Base-by-base conservation (phyloP, 2,888 invertebrate genomes). In the Drosophila mimica region DNA sequence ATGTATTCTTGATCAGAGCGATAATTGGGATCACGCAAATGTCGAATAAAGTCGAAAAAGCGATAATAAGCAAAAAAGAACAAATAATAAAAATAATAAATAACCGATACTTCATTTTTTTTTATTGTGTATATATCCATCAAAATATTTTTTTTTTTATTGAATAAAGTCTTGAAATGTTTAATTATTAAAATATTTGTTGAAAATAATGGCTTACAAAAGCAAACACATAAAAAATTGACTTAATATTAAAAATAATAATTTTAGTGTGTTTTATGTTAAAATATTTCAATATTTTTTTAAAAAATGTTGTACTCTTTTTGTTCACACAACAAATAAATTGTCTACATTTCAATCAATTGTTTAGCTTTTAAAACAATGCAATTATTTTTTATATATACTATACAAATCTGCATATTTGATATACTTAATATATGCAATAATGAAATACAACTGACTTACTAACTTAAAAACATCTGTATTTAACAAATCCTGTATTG, bases 341-440 rank as follows among this genome's bases (percentile, higher is more conserved):
- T n/a, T n/a, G 4, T n/a, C 11, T 11, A 5, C n/a, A 40, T 20
- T 20, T 20, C 1, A 43, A 13, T 20, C 1, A 43, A 13, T 20
- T 0, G 15, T 34, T 5, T 15, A 15, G 2, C 5, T 34, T 34
- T 34, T 5, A 15, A 15, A 15, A 36, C 3, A 36, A 13, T n/a
- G 4, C 1, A 40, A 40, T n/a, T n/a, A 40, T 11, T 5, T n/a
- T 40, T n/a, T 40, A 40, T 20, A 9, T n/a, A 40, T 40, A 1
- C 5, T 0, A 4, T 9, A 4, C 0, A 4, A 11, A n/a, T 7
- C 6, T 43, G 13, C n/a, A n/a, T n/a, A n/a, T n/a, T n/a, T 8
- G 25, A 17, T 17, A 17, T 38, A 20, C 13, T 46, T 46, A 0
- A 15, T 13, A 13, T 13, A 13, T 46, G 43, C 20, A 20, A 6